A percentile compares a stretch with the other conserved stretches of the same genome.
Conservation (phyloP, 2,797 vertebrate genomes). For the Toxotes lorentzi region DNA sequence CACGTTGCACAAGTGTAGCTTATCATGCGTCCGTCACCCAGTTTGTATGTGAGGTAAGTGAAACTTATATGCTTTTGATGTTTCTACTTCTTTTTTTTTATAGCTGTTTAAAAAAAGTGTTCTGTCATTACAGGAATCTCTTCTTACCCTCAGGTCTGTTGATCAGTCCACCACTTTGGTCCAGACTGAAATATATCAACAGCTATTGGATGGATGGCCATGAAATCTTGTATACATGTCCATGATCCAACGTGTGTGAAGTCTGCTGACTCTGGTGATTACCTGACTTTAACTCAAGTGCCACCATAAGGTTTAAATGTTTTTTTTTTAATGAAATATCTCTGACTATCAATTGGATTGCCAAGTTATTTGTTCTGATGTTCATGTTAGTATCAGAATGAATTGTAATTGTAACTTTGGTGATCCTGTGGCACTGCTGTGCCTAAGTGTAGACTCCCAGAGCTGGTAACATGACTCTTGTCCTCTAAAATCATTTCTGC, state of each 20-base stretch:
- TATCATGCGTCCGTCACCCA: background rate
- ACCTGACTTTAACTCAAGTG: background rate
- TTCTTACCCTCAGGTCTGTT: background rate
- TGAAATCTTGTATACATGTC: background rate
- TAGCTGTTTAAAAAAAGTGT: too few species aligned
- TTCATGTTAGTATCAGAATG: background rate
- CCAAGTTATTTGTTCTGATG: background rate
- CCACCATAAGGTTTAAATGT: too few species aligned
- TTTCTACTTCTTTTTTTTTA: background rate
- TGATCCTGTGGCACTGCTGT: background rate
- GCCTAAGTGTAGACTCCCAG: background rate
- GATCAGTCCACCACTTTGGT: background rate
- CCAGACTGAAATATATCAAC: background rate
- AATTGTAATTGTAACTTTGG: background rate
- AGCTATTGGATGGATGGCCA: background rate
- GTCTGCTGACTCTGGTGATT: background rate
- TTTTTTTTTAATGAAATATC: background rate
- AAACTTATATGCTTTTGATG: background rate
- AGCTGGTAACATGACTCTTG: background rate
- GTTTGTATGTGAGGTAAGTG: background rate
- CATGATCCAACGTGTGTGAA: background rate
- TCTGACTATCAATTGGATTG: background rate
- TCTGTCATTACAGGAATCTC: background rate
- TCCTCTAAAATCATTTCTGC: slow-evolving; percentile 1
- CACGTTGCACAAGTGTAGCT: background rate